Percentiles rank a stretch among this genome's conserved stretches.
Conservation (phyloP, 2,888 invertebrate genomes). For the Phaonia tiefii region DNA sequence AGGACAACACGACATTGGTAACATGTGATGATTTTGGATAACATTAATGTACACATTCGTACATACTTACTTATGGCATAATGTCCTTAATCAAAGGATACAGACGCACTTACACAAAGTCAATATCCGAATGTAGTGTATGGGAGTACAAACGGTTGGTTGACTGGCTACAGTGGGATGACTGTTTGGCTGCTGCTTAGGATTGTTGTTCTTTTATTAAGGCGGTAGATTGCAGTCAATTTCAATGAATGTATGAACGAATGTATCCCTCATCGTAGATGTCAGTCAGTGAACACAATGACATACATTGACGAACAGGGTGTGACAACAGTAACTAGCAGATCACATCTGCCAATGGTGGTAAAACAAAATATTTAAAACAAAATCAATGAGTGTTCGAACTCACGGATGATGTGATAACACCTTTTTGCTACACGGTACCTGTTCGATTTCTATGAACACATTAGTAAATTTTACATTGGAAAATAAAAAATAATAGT, state of each 20-base stretch:
- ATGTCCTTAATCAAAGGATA: constrained; percentile 30
- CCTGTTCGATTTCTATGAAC: too few species aligned
- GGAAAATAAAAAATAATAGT: too few species aligned
- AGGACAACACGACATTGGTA: constrained; percentile 37
- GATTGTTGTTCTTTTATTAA: constrained; percentile 2
- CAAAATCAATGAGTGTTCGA: too few species aligned
- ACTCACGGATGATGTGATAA: too few species aligned
- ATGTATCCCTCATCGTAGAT: constrained; percentile 6
- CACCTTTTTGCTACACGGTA: too few species aligned
- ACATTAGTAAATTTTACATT: too few species aligned
- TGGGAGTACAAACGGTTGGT: too few species aligned
- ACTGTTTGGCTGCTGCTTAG: neutral
- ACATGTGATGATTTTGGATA: constrained; percentile 61
- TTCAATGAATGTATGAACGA: neutral
- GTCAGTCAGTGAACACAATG: too few species aligned
- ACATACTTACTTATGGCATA: constrained; percentile 10
- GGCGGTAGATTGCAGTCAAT: constrained; percentile 14
- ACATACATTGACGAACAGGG: too few species aligned
- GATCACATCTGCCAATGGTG: too few species aligned
- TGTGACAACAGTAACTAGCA: too few species aligned
- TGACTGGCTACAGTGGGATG: neutral
- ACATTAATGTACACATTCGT: constrained; percentile 50
- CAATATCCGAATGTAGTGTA: constrained; percentile 31
- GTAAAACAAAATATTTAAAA: too few species aligned
- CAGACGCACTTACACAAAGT: constrained; percentile 40